A percentile compares a stretch with the other conserved stretches of the same genome.
These are phyloP conservation scores for Pogoniulus pusillus DNA, from an alignment of 2,797 vertebrate genomes.

Conservation along the genomic window DNA sequence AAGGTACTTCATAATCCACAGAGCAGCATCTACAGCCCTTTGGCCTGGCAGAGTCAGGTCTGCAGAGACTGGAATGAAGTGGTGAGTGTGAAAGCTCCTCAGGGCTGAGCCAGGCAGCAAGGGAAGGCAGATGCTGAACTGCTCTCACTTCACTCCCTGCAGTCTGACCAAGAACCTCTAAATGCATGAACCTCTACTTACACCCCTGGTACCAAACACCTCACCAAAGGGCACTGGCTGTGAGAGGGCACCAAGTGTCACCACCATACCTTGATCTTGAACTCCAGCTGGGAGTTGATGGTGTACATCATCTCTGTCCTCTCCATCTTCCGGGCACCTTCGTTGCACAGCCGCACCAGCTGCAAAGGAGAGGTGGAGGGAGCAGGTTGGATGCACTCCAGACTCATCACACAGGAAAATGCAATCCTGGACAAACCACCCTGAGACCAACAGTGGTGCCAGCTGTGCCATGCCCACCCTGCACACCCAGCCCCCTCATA, in stretches of 20 bases:
- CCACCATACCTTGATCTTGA: conserved; percentile 92
- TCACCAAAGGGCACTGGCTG: neutral
- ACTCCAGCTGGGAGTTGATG: conserved; percentile 96
- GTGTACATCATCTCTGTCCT: conserved; percentile 98
- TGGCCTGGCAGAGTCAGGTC: too few species aligned
- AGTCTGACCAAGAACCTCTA: neutral
- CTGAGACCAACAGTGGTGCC: neutral
- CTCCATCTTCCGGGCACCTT: conserved; percentile 96
- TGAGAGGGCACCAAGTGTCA: fast-evolving
- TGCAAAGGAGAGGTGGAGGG: conserved; percentile 30
- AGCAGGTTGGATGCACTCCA: neutral
- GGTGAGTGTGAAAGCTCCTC: too few species aligned
- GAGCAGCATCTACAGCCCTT: too few species aligned
- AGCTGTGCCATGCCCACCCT: neutral
- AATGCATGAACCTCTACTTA: neutral
- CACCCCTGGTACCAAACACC: neutral
- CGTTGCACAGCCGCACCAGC: conserved; percentile 95
- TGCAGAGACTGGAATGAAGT: too few species aligned
- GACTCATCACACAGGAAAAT: too few species aligned
- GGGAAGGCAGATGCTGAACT: neutral
- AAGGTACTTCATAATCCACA: too few species aligned
- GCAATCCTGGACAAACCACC: neutral
- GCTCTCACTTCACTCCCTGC: neutral
- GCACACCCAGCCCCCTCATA: neutral
- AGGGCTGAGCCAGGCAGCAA: too few species aligned